Conservation (phyloP, 2,797 vertebrate genomes). For the Sus cebifrons region DNA sequence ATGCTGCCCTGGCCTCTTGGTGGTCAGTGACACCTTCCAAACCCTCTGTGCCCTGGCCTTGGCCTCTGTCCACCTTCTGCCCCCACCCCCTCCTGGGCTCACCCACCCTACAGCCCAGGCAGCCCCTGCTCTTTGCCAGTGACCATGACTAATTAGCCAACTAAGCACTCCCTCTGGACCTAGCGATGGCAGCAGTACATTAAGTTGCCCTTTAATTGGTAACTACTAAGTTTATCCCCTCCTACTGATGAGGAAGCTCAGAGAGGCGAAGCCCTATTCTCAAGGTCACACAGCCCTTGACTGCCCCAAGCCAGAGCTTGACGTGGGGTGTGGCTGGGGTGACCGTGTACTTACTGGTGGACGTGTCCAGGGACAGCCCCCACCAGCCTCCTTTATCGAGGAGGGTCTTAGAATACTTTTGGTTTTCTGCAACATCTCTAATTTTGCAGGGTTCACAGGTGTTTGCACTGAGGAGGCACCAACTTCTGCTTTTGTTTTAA, state of each 20-base stretch:
- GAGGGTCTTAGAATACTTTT: neutral
- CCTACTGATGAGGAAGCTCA: neutral
- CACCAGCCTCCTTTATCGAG: no score
- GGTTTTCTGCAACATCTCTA: neutral
- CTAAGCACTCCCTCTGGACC: neutral
- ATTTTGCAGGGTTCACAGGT: neutral
- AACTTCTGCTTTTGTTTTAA: neutral
- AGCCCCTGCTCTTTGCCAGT: neutral
- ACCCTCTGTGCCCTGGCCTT: no score
- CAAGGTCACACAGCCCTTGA: neutral
- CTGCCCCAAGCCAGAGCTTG: neutral
- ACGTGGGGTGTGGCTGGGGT: no score
- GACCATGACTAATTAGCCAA: no score
- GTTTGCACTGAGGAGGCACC: neutral
- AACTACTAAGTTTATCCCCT: neutral
- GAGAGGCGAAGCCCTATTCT: neutral
- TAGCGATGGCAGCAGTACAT: neutral
- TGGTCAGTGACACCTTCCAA: neutral
- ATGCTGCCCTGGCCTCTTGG: accelerated
- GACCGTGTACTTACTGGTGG: accelerated
- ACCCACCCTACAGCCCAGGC: neutral
- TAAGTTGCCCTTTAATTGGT: neutral
- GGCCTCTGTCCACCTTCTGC: neutral
- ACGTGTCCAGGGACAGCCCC: neutral
- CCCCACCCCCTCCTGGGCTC: accelerated